Evolutionary conservation across 2,888 invertebrate genomes (phyloP).

Genomic region (Linnaemya tessellans): DNA sequence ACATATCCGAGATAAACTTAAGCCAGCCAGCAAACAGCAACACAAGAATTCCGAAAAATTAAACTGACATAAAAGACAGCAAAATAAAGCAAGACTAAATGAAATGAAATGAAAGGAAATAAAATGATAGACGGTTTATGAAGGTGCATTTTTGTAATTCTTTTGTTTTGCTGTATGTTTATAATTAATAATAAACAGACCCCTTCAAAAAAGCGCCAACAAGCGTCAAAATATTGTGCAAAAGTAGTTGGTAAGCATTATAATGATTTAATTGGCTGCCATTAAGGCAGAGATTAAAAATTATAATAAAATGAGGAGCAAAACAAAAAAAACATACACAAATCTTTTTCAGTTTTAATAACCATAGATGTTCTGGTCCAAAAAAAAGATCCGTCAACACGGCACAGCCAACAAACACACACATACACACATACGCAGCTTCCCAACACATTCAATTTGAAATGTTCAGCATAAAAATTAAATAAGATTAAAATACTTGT

Average conservation of each 20-base stretch:
- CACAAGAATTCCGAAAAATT: constrained; percentile 29
- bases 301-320: constrained; percentile 26
- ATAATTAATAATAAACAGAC: constrained; percentile 68
- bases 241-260: constrained; percentile 52
- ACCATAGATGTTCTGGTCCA: constrained; percentile 40
- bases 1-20: constrained; percentile 74
- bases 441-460: constrained; percentile 33
- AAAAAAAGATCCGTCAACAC: constrained; percentile 64
- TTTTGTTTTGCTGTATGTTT: constrained; percentile 53
- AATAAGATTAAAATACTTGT: constrained; percentile 70
- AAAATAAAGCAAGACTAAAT: background rate
- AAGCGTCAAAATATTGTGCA: constrained; percentile 65
- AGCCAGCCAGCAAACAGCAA: constrained; percentile 43
- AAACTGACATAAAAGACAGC: constrained; percentile 46
- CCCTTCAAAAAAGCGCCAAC: constrained; percentile 66
- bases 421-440: constrained; percentile 37
- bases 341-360: constrained; percentile 61
- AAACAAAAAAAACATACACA: constrained; percentile 22
- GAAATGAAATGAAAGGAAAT: background rate
- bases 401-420: constrained; percentile 29
- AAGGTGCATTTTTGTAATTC: constrained; percentile 49
- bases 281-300: constrained; percentile 66
- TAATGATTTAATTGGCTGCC: constrained; percentile 64
- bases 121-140: constrained; percentile 47
- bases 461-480: constrained; percentile 53